These are phyloP conservation scores for Napeogenes inachia DNA, from an alignment of 2,888 invertebrate genomes.

Conservation along the genomic window DNA sequence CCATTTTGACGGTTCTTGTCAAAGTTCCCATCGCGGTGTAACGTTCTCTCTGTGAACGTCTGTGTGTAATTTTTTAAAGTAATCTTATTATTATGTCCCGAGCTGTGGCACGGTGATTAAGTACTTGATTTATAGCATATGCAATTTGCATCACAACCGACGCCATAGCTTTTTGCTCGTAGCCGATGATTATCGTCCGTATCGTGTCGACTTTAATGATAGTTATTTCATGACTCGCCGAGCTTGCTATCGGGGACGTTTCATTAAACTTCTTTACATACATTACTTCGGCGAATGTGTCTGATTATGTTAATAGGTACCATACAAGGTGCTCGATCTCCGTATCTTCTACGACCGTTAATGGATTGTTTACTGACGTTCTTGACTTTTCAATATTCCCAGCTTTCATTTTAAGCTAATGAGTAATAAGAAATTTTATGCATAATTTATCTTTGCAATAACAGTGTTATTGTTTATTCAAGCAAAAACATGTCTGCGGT, in stretches of 20 bases:
- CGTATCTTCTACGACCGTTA: conserved; percentile 58
- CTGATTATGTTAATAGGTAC: conserved; percentile 69
- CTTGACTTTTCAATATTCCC: conserved; percentile 41
- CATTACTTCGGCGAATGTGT: conserved; percentile 71
- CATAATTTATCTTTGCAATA: conserved; percentile 15
- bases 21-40: conserved; percentile 44
- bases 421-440: conserved; percentile 43
- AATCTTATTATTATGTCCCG: conserved; percentile 71
- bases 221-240: conserved; percentile 74
- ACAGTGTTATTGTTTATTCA: conserved; percentile 9
- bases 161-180: conserved; percentile 70
- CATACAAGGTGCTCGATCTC: conserved; percentile 54
- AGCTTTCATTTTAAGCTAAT: conserved; percentile 40
- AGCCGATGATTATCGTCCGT: conserved; percentile 74
- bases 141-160: conserved; percentile 73
- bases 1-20: conserved; percentile 39
- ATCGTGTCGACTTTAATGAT: conserved; percentile 75
- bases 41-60: conserved; percentile 41
- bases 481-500: neutral
- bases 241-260: conserved; percentile 68
- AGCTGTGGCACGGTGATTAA: conserved; percentile 68
- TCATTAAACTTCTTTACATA: conserved; percentile 73
- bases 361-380: conserved; percentile 62
- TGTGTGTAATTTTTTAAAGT: conserved; percentile 67
- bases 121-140: conserved; percentile 73